phyloP scores from a whole-genome alignment of 2,113 vertebrate species.

The Aphyosemion australe region DNA sequence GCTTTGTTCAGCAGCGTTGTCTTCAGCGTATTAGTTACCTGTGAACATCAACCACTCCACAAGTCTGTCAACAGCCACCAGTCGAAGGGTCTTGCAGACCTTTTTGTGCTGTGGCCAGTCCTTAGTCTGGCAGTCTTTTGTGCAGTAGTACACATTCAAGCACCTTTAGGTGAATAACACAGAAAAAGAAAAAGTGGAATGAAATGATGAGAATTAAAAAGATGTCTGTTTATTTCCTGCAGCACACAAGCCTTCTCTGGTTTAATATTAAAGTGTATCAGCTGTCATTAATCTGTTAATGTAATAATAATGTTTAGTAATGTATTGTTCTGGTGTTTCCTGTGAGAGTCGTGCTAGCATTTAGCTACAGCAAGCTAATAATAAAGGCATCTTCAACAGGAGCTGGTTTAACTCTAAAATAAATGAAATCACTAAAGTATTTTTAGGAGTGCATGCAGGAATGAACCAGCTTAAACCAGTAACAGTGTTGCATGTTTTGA shows the following conservation, averaged over 20 bases:
- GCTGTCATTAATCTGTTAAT: too few relatives aligned
- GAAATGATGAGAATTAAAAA: neutral
- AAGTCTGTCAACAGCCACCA: conserved; percentile 89
- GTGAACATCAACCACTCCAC: conserved; percentile 93
- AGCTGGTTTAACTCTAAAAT: too few relatives aligned
- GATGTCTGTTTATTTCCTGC: too few relatives aligned
- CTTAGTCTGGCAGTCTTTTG: conserved; percentile 85
- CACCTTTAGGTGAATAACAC: conserved; percentile 77
- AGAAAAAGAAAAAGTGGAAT: neutral
- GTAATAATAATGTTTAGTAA: neutral
- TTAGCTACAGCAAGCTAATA: neutral
- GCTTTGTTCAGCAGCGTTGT: neutral
- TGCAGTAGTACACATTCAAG: conserved; percentile 95
- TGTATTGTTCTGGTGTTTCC: neutral
- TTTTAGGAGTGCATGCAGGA: neutral
- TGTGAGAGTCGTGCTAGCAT: neutral
- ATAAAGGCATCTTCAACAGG: too few relatives aligned
- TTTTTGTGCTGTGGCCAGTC: conserved; percentile 92
- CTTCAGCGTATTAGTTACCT: conserved; percentile 74
- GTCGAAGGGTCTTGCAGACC: conserved; percentile 86
- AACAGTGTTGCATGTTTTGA: neutral
- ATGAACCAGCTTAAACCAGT: neutral
- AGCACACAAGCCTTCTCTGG: too few relatives aligned
- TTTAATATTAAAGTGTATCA: too few relatives aligned
- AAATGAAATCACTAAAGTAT: neutral